phyloP scores from a whole-genome alignment of 2,113 vertebrate species.

The Xiphophorus maculatus region DNA sequence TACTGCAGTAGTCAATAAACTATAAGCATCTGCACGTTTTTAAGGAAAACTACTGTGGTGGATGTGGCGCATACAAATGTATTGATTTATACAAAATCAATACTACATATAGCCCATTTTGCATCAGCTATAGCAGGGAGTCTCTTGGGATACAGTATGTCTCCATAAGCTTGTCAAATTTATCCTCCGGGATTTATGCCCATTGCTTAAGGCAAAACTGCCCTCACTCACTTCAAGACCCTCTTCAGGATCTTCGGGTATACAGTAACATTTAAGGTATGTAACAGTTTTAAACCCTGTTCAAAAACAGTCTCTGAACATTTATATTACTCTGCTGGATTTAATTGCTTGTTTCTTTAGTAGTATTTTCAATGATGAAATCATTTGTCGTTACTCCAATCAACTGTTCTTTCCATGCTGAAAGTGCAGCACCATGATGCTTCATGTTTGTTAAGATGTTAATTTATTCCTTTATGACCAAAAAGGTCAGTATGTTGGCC shows the following conservation, averaged over 20 bases:
- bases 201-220: not conserved
- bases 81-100: not conserved
- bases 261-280: not conserved
- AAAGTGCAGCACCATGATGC: not conserved
- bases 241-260: not conserved
- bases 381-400: not conserved
- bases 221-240: not conserved
- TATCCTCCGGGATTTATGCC: not conserved
- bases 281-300: not conserved
- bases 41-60: not conserved
- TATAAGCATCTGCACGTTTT: not conserved
- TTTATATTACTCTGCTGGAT: not conserved
- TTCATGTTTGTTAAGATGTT: not conserved
- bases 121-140: slow-evolving; percentile 2
- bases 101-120: slow-evolving; percentile 1
- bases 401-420: not conserved
- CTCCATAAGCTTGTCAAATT: not conserved
- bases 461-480: not conserved
- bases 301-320: not conserved
- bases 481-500: not conserved
- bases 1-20: not conserved
- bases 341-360: not conserved
- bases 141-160: slow-evolving; percentile 3
- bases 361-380: not conserved
- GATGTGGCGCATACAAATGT: not conserved